Base-by-base conservation (phyloP, 1,140 invertebrate species). In the Pararge aegeria region DNA sequence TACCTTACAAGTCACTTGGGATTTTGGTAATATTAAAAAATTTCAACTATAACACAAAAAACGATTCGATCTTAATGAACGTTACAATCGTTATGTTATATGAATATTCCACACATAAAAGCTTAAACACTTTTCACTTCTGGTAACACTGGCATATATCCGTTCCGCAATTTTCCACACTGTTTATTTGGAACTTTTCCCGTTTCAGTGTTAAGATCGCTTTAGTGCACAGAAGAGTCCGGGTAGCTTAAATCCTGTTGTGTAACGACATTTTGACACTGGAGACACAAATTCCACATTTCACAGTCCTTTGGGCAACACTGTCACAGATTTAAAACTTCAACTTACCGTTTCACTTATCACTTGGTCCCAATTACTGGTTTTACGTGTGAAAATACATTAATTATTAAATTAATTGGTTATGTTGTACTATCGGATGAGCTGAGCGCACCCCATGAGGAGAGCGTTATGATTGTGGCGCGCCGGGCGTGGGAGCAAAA, bases 281-380 rank as follows among this genome's bases (percentile, higher is more conserved):
- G 75, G 74, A 80, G 70, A 73, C 76, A 79, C 82, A 83, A 62
- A 70, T 64, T 74, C 51, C 83, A 82, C 83, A 79, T 57, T 70
- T 71, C 83, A 88, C 83, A 83, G 65, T 73, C 64, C 57, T 61
- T 62, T 70, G 70, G 70, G 67, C 66, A 75, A 68, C 81, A 85
- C 76, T 68, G 50, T 73, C 77, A 79, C 83, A 55, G 57, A 66
- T 71, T 66, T 48, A 61, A n/a, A 73, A 69, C 75, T 52, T 42
- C 4, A 70, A 88, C 85, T 89, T 89, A 89, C 86, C 86, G 83
- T 87, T 34, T 86, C 86, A 88, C 83, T 87, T 80, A 82, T 89
- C 80, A 87, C 83, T 89, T 87, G 83, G 83, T 87, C 83, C 83
- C 83, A 72, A 71, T 76, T 66, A 83, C 74, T 75, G 67, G 73